phyloP scores from a whole-genome alignment of 2,888 invertebrate genomes.

The Ferdinandea cuprea region DNA sequence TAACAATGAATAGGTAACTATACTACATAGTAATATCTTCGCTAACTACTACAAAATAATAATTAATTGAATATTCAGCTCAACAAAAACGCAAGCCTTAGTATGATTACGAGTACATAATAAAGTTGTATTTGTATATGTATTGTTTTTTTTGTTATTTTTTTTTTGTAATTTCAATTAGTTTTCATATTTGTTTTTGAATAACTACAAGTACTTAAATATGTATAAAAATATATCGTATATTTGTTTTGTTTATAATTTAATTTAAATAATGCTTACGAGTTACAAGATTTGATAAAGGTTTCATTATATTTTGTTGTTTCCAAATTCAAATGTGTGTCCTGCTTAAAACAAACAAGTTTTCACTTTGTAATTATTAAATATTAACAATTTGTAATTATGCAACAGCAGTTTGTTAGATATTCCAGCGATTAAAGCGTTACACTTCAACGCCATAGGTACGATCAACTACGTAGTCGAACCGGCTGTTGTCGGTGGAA shows the following conservation, averaged over 20 bases:
- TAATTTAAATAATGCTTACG: constrained; percentile 80
- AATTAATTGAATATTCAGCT: constrained; percentile 77
- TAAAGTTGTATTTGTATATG: constrained; percentile 3
- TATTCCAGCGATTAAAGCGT: constrained; percentile 76
- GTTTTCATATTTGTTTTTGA: constrained; percentile 50
- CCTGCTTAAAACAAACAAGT: constrained; percentile 44
- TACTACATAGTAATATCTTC: constrained; percentile 73
- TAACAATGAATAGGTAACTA: constrained; percentile 72
- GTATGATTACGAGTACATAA: constrained; percentile 47
- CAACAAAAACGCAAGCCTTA: constrained; percentile 83
- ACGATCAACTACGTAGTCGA: constrained; percentile 92
- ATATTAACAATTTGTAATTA: constrained; percentile 65
- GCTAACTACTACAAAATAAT: constrained; percentile 65
- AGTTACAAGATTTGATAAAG: constrained; percentile 65
- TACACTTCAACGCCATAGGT: constrained; percentile 93
- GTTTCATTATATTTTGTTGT: constrained; percentile 32
- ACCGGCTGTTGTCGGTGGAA: constrained; percentile 84
- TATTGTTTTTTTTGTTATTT: constrained; percentile 16
- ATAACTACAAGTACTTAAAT: constrained; percentile 66
- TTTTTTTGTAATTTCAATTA: constrained; percentile 28
- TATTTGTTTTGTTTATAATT: constrained; percentile 69
- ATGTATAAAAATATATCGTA: constrained; percentile 76
- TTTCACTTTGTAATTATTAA: constrained; percentile 59
- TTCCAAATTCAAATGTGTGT: constrained; percentile 41
- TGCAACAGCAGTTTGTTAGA: constrained; percentile 38